Base-by-base conservation (phyloP, 2,888 invertebrate genomes). In the Hesperia comma region DNA sequence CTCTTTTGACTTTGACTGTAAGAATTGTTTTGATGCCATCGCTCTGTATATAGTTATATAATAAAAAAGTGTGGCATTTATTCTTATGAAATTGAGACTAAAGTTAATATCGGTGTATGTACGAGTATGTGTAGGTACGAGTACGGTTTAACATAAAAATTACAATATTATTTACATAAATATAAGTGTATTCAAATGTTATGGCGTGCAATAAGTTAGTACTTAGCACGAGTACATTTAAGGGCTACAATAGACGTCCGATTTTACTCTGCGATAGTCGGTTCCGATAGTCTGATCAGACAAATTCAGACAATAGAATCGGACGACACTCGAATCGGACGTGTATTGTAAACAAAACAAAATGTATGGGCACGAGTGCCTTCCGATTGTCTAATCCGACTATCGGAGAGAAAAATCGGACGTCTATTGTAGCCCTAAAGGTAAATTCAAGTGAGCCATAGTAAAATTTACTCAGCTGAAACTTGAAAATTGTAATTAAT, bases 71-170 rank as follows among this genome's bases (percentile, higher is more conserved):
- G 80, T 76, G 80, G 80, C 84, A 85, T 82, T 82, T 78, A 80
- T 78, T 81, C 77, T 82, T 81, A 82, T 79, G 78, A 80, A 77
- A 75, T 74, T 70, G 74, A 78, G 76, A 79, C 77, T 78, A 79
- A 74, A 56, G 37, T 37, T 53, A 61, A 37, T 60, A 43, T n/a
- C 14, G 43, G 71, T 68, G 70, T 73, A 71, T 61, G 51, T 56
- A n/a, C 55, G 15, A n/a, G 17, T n/a, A n/a, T 58, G 15, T 19
- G 17, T n/a, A 7, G 6, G 3, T 21, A 1, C 10, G 26, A 26
- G 26, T 19, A 49, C 43, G 10, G 14, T 14, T 0, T 51, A 51
- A 51, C 12, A 26, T 51, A 26, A 6, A 26, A 54, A 26, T 53
- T 53, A 43, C 40, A 46, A 46, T 67, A 37, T 40, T 46, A 61